Base-by-base conservation (phyloP, 2,888 invertebrate species). In the Mesodorylaimus sp. region DNA sequence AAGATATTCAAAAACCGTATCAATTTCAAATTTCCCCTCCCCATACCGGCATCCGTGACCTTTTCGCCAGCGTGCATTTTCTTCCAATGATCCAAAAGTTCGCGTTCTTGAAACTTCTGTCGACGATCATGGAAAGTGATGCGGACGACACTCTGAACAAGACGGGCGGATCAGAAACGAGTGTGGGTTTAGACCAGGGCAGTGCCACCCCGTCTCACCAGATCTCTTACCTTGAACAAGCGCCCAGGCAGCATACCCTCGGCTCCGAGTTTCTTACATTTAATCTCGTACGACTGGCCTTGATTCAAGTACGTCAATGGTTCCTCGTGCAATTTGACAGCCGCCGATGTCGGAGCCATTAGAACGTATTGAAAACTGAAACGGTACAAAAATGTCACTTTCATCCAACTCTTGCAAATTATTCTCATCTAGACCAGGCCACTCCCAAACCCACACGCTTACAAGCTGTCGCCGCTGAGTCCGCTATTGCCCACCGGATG, bases 51-150 rank as follows among this genome's bases (percentile, higher is more conserved):
- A 74, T 93, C 89, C 1, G 93, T 74, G 55, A 93, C 84, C 58
- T 88, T 75, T 68, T 91, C 89, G 3, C 86, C 84, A 1, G 87
- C 89, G 53, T 88, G 74, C 51, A 83, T 79, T 45, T 77, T 76
- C 67, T 83, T 84, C 93, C 93, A 93, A 60, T 81, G 79, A 3
- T 80, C 76, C 69, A 93, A 83, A 70, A 91, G 88, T 61, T 93
- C 89, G 50, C 81, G 77, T 70, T 91, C 91, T 76, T 85, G 88
- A 66, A 85, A 93, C 68, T 91, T 93, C 50, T 93, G 73, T 1
- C 91, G 79, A 46, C 91, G 79, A 70, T 93, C 93, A 70, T 93
- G 91, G 73, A 93, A 93, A 62, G 88, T 85, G 50, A 93, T 83
- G 59, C 86, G 80, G 56, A 91, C 81, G 16, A 86, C 76, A 56